These are phyloP conservation scores for Luscinia luscinia DNA, from an alignment of 2,797 vertebrate species.

Conservation along the genomic window DNA sequence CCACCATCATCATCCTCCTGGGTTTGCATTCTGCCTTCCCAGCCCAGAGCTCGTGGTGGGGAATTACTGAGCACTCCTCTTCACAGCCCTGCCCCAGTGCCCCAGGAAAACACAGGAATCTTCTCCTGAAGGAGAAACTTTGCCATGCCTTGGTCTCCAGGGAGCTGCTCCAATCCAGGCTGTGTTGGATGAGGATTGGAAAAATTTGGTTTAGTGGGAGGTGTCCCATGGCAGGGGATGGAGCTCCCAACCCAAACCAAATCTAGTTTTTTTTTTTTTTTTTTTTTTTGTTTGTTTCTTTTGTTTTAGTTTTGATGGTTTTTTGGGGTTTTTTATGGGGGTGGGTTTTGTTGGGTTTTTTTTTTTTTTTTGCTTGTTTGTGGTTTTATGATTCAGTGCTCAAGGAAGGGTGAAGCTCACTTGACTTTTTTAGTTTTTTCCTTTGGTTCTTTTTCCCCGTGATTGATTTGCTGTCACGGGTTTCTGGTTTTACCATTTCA, in stretches of 20 bases:
- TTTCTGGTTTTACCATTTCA: too few species aligned
- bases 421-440: too few species aligned
- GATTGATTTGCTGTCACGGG: too few species aligned
- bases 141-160: rapidly evolving
- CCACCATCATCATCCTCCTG: background rate
- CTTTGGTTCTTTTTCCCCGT: too few species aligned
- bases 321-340: too few species aligned
- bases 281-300: too few species aligned
- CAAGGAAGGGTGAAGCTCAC: background rate
- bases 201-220: background rate
- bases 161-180: background rate
- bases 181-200: background rate
- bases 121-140: background rate
- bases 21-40: background rate
- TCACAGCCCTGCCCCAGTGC: background rate
- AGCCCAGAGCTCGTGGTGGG: background rate
- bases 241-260: background rate
- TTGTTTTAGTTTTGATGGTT: too few species aligned
- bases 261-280: too few species aligned
- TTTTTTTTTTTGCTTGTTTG: too few species aligned
- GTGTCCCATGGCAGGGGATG: too few species aligned
- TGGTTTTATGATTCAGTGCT: background rate
- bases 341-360: too few species aligned
- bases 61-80: background rate
- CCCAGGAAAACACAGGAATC: background rate